Percentiles rank a stretch among this genome's conserved stretches.
Conservation (phyloP, 1,140 invertebrate species). For the Saccostrea echinata region DNA sequence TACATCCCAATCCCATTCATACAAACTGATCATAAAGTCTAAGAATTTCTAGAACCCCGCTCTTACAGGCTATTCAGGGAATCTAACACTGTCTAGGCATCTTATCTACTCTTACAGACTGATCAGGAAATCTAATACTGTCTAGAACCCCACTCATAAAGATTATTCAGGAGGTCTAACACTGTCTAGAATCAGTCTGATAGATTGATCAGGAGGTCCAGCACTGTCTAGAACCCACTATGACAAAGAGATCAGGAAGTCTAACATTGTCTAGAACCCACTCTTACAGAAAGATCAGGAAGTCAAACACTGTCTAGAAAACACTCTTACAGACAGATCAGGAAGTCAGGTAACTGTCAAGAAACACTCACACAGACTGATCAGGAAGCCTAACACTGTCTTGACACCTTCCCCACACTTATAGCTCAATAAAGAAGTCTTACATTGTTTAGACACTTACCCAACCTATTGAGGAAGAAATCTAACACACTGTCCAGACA, state of each 20-base stretch:
- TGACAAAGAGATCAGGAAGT: neutral
- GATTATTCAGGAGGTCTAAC: neutral
- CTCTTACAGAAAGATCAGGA: too few species aligned
- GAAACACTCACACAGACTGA: neutral
- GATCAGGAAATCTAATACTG: slow-evolving; percentile 72
- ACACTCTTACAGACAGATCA: too few species aligned
- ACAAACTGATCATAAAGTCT: slow-evolving; percentile 77
- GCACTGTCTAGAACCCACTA: slow-evolving; percentile 63
- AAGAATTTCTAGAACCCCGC: too few species aligned
- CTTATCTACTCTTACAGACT: slow-evolving; percentile 78
- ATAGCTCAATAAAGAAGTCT: too few species aligned
- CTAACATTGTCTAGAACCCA: too few species aligned
- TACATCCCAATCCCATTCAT: slow-evolving; percentile 75
- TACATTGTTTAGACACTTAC: too few species aligned
- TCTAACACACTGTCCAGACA: too few species aligned
- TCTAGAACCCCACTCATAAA: slow-evolving; percentile 73
- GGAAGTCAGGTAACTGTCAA: too few species aligned
- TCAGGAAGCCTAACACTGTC: slow-evolving; percentile 58
- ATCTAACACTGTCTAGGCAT: slow-evolving; percentile 59
- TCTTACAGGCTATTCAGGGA: too few species aligned
- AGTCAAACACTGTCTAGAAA: too few species aligned
- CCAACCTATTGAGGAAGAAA: too few species aligned
- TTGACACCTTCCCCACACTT: neutral
- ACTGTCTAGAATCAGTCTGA: neutral
- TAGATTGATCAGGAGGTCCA: slow-evolving; percentile 58